Evolutionary conservation across 1,140 invertebrate species (phyloP).

Genomic region (Linepithema humile): DNA sequence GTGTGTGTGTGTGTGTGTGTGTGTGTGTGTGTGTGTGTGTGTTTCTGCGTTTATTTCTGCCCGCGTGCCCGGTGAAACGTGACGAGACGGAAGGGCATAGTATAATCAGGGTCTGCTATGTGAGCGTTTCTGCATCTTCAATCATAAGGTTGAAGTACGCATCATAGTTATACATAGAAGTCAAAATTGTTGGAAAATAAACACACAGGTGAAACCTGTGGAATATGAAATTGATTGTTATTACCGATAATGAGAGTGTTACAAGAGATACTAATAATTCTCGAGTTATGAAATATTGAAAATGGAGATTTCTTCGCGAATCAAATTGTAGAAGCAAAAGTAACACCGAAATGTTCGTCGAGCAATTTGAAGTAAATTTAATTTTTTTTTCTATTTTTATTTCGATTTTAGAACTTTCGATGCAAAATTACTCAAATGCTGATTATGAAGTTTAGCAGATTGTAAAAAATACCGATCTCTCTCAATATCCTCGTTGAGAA

Average conservation of each 20-base stretch:
- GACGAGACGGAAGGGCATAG: conserved; percentile 21
- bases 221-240: too few species aligned
- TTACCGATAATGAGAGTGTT: background rate
- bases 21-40: too few species aligned
- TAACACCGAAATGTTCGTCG: too few species aligned
- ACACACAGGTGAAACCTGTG: background rate
- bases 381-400: too few species aligned
- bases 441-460: too few species aligned
- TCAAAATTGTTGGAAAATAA: background rate
- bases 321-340: background rate
- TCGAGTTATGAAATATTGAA: background rate
- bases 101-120: background rate
- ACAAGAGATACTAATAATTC: background rate
- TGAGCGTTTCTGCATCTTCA: conserved; percentile 8
- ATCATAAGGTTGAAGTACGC: background rate
- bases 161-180: background rate
- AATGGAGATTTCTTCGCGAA: background rate
- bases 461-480: too few species aligned
- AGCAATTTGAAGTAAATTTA: too few species aligned
- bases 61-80: conserved; percentile 13
- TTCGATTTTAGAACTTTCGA: too few species aligned
- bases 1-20: too few species aligned
- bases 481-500: too few species aligned
- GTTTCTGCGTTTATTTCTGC: conserved; percentile 38
- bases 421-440: too few species aligned